Evolutionary conservation across 2,113 vertebrate species (phyloP), one percentile per base, ranked within the genome.

Genomic region (Glaucidium brasilianum): DNA sequence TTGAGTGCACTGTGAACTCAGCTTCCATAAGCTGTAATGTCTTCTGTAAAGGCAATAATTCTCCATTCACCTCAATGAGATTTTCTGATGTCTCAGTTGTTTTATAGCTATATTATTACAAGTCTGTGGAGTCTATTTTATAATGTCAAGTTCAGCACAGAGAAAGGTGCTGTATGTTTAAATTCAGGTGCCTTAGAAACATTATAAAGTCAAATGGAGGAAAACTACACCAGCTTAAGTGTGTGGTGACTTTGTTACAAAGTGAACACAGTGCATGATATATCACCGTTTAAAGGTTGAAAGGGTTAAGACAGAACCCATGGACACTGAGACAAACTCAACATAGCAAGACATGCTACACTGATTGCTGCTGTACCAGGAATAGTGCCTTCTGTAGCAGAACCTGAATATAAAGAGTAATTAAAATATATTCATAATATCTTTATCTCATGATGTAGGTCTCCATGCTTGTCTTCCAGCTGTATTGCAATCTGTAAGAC

Each of bases 231-330:
- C 60, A 64, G 17, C 30, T 76, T 35, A 45, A 88, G 60, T 76
- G 35, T 58, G 43, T 58, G 67, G 73, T 88, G 53, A 39, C 29
- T 58, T 58, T n/a, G 19, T 50, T 78, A 73, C 27, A 50, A 45
- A 73, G 63, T n/a, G 5, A 74, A 35, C 22, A 32, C 1, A 0
- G 10, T 29, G 11, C 15, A 11, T 0, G 1, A 30, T 39, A 18
- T 26, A 53, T 5, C n/a, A 41, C 25, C n/a, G 37, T 35, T 91
- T 67, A 37, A 60, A 82, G 3, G 10, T 9, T 43, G 60, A 78
- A 78, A 32, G 67, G 60, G 60, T 49, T 18, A 87, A 87, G 18
- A 47, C 37, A 35, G 59, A 90, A 27, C 5, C 14, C 16, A 12
- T 30, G 34, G 41, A 43, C 56, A 35, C 20, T 10, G 14, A 27